Conservation (phyloP, 1,140 invertebrate genomes). For the Medauroidea extradentata region DNA sequence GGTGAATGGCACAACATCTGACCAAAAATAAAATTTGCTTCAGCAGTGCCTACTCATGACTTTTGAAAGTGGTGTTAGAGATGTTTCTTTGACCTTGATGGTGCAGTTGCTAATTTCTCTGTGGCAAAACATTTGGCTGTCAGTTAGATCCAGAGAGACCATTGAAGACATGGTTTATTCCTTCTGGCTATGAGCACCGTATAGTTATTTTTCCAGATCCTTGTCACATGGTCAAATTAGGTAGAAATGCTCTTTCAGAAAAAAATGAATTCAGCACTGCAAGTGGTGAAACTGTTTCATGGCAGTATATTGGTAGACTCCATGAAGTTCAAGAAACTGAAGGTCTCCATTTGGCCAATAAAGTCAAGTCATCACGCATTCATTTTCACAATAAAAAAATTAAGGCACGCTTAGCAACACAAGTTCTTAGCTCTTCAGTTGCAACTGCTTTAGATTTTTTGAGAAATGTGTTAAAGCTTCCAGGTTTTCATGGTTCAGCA, state of each 20-base stretch:
- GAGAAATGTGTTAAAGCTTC: not conserved
- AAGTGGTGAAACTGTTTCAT: conserved; percentile 11
- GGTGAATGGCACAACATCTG: not conserved
- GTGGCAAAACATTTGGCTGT: conserved; percentile 5
- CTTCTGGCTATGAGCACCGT: conserved; percentile 3
- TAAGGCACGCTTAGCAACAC: conserved; percentile 13
- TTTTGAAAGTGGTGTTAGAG: not conserved
- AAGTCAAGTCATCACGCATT: conserved; percentile 11
- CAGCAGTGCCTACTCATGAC: not conserved
- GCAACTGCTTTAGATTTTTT: conserved; percentile 13
- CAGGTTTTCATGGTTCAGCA: conserved; percentile 2
- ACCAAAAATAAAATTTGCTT: not conserved
- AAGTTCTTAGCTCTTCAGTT: conserved; percentile 11
- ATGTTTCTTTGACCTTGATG: conserved; percentile 13
- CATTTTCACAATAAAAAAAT: conserved; percentile 20
- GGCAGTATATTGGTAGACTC: conserved; percentile 12
- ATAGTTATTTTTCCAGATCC: conserved; percentile 16
- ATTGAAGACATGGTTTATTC: conserved; percentile 9
- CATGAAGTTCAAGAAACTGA: conserved; percentile 11
- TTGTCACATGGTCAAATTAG: conserved; percentile 22
- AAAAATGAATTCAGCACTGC: conserved; percentile 4
- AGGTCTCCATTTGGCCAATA: conserved; percentile 13
- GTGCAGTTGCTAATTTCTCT: conserved; percentile 6
- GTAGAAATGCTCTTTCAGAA: conserved; percentile 15
- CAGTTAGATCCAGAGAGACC: not conserved